Base-by-base conservation (phyloP, 2,888 invertebrate genomes). In the Plagiodera versicolora region DNA sequence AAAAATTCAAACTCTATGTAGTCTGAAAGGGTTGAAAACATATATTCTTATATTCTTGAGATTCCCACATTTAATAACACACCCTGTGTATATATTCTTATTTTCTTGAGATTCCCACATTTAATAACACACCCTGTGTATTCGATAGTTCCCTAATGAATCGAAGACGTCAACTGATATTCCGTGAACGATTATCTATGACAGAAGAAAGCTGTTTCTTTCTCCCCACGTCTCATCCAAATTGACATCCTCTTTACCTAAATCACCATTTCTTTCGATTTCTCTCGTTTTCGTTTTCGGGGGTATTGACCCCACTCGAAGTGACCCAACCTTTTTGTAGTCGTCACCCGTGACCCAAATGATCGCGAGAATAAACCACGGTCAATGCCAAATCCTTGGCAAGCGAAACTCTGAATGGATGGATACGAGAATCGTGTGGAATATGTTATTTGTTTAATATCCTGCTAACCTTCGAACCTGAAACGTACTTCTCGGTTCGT, bases 401-500 rank as follows among this genome's bases (percentile, higher is more conserved):
- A 24, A 20, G 20, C 39, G 17, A 11, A 24, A 53, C 16, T n/a
- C n/a, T n/a, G n/a, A n/a, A n/a, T 24, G 53, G 44, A 24, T 14
- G 35, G 30, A 32, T 32, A 32, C 5, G 9, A n/a, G 39, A 19
- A 16, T 52, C 35, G 17, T 52, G 44, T 14, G 39, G 52, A 52
- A 52, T 17, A 1, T 20, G 20, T 24, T 44, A 51, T 51, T 53
- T 11, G 14, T 44, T 19, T 44, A 24, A 45, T 53, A 53, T 53
- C 53, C 53, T 53, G 53, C 53, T 53, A 44, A 44, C 53, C 53
- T 53, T 53, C 53, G 19, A 11, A n/a, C 20, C 17, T 20, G 20
- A 24, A 53, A 44, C 20, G 24, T 8, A 46, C 24, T 39, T 52
- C 24, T 24, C 24, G 24, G 4, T 24, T 14, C 39, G 39, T 3